Percentiles rank a stretch among this genome's conserved stretches.
Evolutionary conservation across 1,140 invertebrate genomes (phyloP).

Genomic region (Augochlora pura): DNA sequence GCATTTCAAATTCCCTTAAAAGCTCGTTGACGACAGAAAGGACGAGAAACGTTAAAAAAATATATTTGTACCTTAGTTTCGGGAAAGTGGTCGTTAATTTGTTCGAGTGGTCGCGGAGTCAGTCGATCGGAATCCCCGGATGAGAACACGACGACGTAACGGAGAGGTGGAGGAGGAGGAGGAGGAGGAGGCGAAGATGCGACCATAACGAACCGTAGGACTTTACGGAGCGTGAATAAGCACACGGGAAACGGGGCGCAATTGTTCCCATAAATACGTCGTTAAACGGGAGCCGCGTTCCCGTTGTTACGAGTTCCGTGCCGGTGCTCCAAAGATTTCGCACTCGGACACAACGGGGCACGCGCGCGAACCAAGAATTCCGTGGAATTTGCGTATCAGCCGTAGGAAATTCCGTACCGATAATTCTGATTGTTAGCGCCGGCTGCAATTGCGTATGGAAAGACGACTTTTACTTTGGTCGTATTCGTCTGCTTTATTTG

Average conservation of each 20-base stretch:
- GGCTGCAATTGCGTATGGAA: too few species aligned
- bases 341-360: constrained; percentile 39
- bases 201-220: constrained; percentile 38
- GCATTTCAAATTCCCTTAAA: too few species aligned
- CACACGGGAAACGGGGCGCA: constrained; percentile 37
- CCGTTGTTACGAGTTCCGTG: constrained; percentile 55
- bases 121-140: constrained; percentile 11
- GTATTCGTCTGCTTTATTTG: too few species aligned
- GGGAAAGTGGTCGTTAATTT: constrained; percentile 27
- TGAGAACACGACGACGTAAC: constrained; percentile 7
- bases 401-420: not conserved
- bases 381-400: too few species aligned
- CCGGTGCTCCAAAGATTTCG: constrained; percentile 50
- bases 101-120: not conserved
- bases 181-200: constrained; percentile 33
- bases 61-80: not conserved
- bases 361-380: constrained; percentile 3
- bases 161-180: too few species aligned
- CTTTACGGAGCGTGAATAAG: constrained; percentile 59
- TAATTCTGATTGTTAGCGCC: too few species aligned
- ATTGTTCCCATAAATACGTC: constrained; percentile 58
- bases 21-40: too few species aligned
- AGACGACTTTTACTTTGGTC: too few species aligned
- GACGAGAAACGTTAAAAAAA: not conserved
- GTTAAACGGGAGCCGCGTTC: constrained; percentile 52